Base-by-base conservation (phyloP, 2,113 vertebrate species). In the Edolisoma coerulescens region DNA sequence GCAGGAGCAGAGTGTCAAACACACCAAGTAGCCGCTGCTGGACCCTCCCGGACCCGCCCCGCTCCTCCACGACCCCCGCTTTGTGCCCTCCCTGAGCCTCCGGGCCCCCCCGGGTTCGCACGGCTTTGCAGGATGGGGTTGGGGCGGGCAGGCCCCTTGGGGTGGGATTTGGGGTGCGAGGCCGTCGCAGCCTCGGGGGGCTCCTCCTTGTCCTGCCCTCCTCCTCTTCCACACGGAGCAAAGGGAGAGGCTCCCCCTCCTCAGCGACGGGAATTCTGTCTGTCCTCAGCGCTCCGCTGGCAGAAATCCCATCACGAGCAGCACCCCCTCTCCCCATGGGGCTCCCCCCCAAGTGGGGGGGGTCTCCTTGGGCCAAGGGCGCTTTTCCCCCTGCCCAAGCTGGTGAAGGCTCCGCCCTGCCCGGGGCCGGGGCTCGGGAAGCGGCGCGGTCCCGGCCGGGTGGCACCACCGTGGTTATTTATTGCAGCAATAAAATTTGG, bases 1-100 rank as follows among this genome's bases (percentile, higher is more conserved):
- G 87, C 98, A 98, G 94, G 97, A 98, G 77, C 97, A 96, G 76
- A 78, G 64, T 16, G 9, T 96, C 85, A 97, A 97, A n/a, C 41
- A 53, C 95, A 97, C 96, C 75, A 97, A 97, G 75, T 97, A 97
- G 90, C 10, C 3, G 13, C 44, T 7, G 69, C 91, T 42, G 14
- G 20, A 41, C 44, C n/a, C 32, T 6, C 24, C 52, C 3, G 47
- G 37, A 39, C 14, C 7, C 24, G 5, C 32, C 42, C 50, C 2
- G 84, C 76, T 91, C 59, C 93, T 93, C 95, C 85, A 0, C 10
- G 21, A 0, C 6, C 84, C 45, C 6, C 4, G 45, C 84, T 76
- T 68, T 32, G 63, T 44, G 63, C 44, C 44, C 44, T 41, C 71
- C 27, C 68, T 1, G 8, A 69, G 50, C 59, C 53, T 21, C 61